Evolutionary conservation across 2,113 vertebrate genomes (phyloP), one percentile per base, ranked within the genome.

Genomic region (Psophia crepitans): DNA sequence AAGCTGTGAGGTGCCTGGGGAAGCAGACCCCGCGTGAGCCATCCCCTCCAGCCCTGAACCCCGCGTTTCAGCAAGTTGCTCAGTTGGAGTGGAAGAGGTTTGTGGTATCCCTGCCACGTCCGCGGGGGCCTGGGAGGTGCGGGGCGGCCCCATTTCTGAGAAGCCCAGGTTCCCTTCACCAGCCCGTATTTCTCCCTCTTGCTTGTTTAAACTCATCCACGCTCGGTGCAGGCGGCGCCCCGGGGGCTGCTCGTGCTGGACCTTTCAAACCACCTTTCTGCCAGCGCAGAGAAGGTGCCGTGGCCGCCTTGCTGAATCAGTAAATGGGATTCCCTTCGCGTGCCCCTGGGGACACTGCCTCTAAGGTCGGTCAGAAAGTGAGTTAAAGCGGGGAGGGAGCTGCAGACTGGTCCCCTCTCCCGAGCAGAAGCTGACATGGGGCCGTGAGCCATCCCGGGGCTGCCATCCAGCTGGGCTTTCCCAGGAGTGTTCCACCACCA

Each of bases 1-100:
- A 32, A 39, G 70, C 53, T 48, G 41, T 0, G 4, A 6, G n/a
- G n/a, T 30, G 0, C 0, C 39, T 32, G 33, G 41, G 32, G 19
- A n/a, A 37, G 51, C 32, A 39, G 33, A 56, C 43, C 23, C 54
- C 37, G n/a, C n/a, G n/a, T n/a, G n/a, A n/a, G n/a, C n/a, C 37
- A 24, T 14, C 37, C 66, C 54, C 63, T 46, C 48, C 54, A 65
- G 32, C 57, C 44, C 39, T 15, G 41, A 66, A 14, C 28, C 60
- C 46, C 5, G 3, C 13, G 19, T n/a, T 46, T 46, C 49, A 46
- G 49, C 20, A 32, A 51, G 33, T 11, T 70, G 28, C 58, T 46
- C 37, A 8, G 22, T 18, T 32, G 18, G 56, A 51, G 69, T 4
- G 15, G 14, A 48, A 44, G 48, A 75, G 28, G 58, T 33, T 32